Evolutionary conservation across 2,797 vertebrate species (phyloP).

Genomic region (Paramormyrops hopkinsi): DNA sequence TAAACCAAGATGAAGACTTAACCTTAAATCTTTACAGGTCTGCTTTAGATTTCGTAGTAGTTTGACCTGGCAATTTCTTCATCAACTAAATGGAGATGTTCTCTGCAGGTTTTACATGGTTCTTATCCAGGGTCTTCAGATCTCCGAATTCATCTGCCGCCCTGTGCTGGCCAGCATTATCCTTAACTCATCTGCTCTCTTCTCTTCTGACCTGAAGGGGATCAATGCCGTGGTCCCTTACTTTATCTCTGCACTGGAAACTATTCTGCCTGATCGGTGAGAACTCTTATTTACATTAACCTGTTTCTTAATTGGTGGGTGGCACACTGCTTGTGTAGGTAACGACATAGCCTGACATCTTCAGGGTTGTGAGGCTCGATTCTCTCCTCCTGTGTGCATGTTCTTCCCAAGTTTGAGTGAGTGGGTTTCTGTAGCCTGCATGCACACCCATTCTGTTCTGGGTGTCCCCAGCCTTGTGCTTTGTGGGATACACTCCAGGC

Average conservation of each 20-base stretch:
- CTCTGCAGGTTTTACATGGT: slow-evolving; percentile 86
- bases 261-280: slow-evolving; percentile 86
- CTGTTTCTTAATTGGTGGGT: not conserved
- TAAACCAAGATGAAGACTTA: not conserved
- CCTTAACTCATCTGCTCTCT: slow-evolving; percentile 81
- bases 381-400: not conserved
- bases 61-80: not conserved
- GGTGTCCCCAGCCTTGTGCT: not conserved
- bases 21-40: not conserved
- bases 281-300: slow-evolving; percentile 12
- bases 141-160: slow-evolving; percentile 75
- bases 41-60: not conserved
- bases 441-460: not conserved
- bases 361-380: not conserved
- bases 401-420: not conserved
- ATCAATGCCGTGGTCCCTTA: slow-evolving; percentile 84
- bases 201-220: slow-evolving; percentile 87
- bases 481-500: not conserved
- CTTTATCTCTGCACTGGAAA: slow-evolving; percentile 84
- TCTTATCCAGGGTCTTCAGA: slow-evolving; percentile 85
- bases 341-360: not conserved
- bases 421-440: not conserved
- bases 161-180: slow-evolving; percentile 84
- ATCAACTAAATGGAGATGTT: not conserved
- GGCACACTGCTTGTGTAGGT: not conserved